Evolutionary conservation across 2,797 vertebrate genomes (phyloP).

Genomic region (Hozukius guyotensis): DNA sequence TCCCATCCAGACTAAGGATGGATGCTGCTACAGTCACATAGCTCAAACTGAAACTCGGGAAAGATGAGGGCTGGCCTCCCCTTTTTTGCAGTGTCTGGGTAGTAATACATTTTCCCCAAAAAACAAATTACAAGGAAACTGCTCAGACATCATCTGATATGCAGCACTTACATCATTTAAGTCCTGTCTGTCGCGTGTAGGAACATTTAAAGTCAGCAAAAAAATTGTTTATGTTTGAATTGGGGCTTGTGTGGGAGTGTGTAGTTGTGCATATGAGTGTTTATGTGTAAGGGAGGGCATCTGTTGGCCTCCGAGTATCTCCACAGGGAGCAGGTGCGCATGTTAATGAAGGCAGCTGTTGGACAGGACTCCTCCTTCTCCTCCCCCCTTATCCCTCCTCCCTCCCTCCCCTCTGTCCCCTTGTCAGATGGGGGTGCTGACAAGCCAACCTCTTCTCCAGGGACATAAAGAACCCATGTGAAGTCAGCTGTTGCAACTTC

Average conservation of each 20-base stretch:
- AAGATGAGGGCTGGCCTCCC: background rate
- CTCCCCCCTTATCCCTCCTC: conserved; percentile 10
- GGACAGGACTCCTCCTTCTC: conserved; percentile 67
- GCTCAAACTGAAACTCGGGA: conserved; percentile 8
- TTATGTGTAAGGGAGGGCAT: conserved; percentile 83
- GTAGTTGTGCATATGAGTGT: conserved; percentile 71
- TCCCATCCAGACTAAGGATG: conserved; percentile 39
- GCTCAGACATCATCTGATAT: background rate
- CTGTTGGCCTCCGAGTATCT: conserved; percentile 86
- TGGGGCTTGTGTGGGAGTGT: conserved; percentile 58
- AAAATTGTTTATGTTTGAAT: conserved; percentile 76
- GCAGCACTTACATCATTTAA: background rate
- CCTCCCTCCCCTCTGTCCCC: conserved; percentile 62
- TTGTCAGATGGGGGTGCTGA: conserved; percentile 74
- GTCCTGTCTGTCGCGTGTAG: conserved; percentile 24
- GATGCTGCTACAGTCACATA: conserved; percentile 50
- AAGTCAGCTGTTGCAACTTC: conserved; percentile 82
- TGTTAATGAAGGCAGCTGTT: conserved; percentile 90
- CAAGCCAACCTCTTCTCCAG: conserved; percentile 73
- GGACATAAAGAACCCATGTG: conserved; percentile 78
- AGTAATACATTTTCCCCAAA: background rate
- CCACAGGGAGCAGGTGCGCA: conserved; percentile 92
- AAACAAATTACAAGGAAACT: background rate
- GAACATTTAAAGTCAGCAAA: conserved; percentile 36
- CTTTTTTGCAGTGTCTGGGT: background rate